phyloP scores from a whole-genome alignment of 1,140 invertebrate genomes.

The Pseudomyrmex gracilis region DNA sequence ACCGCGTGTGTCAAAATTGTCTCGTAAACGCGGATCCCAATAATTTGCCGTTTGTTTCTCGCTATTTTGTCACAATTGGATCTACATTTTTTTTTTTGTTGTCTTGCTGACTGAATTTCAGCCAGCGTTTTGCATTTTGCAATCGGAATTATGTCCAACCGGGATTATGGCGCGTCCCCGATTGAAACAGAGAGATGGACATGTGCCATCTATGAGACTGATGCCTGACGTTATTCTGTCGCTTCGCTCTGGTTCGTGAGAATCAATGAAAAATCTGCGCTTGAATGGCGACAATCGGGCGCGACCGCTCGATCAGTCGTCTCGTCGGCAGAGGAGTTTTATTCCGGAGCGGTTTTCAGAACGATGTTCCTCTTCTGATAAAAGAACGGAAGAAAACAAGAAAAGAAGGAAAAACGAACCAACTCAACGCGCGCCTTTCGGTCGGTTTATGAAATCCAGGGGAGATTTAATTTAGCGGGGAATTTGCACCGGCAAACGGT shows the following conservation, averaged over 20 bases:
- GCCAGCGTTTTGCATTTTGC: not conserved
- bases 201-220: constrained; percentile 45
- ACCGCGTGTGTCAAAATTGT: constrained; percentile 1
- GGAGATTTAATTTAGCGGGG: constrained; percentile 60
- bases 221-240: not conserved
- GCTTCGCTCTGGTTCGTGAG: not conserved
- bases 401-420: constrained; percentile 2
- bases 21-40: not conserved
- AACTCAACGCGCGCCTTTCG: constrained; percentile 17
- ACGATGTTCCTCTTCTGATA: not conserved
- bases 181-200: constrained; percentile 53
- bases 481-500: constrained; percentile 60
- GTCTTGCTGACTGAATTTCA: not conserved
- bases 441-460: constrained; percentile 68
- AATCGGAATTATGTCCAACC: constrained; percentile 28
- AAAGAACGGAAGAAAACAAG: constrained; percentile 24
- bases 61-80: not conserved
- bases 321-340: constrained; percentile 42
- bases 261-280: constrained; percentile 56
- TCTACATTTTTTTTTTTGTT: not conserved
- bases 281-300: constrained; percentile 48
- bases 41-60: not conserved
- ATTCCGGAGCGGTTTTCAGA: constrained; percentile 33
- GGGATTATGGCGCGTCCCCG: not conserved
- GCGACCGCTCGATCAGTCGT: constrained; percentile 6